Evolutionary conservation across 2,113 vertebrate species (phyloP), one percentile per base, ranked within the genome.

Genomic region (Embiotoca jacksoni): DNA sequence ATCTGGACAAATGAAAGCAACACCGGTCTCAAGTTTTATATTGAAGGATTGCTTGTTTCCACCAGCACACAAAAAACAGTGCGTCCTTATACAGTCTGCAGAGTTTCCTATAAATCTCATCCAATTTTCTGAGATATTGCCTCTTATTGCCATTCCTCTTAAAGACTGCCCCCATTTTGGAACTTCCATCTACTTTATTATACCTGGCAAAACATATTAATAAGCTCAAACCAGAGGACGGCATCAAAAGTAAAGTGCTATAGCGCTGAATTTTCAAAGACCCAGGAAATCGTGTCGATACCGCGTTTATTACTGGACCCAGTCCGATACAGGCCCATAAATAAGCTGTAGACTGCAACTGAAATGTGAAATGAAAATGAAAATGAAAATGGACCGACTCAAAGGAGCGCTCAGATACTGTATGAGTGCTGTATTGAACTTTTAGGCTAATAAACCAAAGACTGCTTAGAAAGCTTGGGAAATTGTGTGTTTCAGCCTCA

Each of bases 151-250:
- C 32, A 64, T 81, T 67, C 47, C 55, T 83, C 59, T 75, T 84
- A 65, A 80, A 79, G 61, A 75, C 69, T 84, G 57, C 7, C 67
- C 62, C 52, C 39, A 49, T 86, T 85, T 80, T 8, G 2, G 59
- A 67, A 67, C 47, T 84, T 83, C 54, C 63, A 58, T 81, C 80
- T 68, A 41, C 36, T 85, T 78, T 83, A 86, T 68, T 60, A 75
- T 54, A 82, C 56, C 79, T 72, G 80, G 72, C 58, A 72, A 88
- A 86, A 78, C 66, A 70, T 62, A 80, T 86, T 84, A 86, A 84
- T 87, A 83, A 85, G 55, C 46, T 58, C 41, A 81, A 83, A 86
- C 75, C 75, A 64, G 53, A 75, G 50, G 37, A 69, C 5, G 7
- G 55, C 53, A 79, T 4, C 31, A 7, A 75, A 60, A 82, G 57